Base-by-base conservation (phyloP, 2,113 vertebrate genomes). In the Chlorodrepanis virens region DNA sequence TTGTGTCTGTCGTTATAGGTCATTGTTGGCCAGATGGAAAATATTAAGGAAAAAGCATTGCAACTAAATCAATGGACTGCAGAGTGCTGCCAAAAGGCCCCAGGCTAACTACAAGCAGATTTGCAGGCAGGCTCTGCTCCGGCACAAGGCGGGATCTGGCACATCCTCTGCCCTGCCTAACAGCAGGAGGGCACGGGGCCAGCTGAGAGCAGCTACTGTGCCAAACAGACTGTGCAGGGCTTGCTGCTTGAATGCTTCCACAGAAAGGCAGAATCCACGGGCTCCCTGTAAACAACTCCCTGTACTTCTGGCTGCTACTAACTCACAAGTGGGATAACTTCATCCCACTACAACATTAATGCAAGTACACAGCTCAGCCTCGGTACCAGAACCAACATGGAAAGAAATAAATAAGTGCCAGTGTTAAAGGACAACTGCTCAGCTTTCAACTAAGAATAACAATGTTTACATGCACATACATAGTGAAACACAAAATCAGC, bases 1-100 rank as follows among this genome's bases (percentile, higher is more conserved):
- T 98, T 97, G 97, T 95, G 97, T 97, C 97, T 97, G 94, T 98
- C 97, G 98, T 98, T 98, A 98, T 95, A 97, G 97, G 97, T 98
- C 98, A 98, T 98, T 98, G 98, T 97, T 98, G 97, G 97, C 98
- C 99, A 99, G 98, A 98, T 99, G 99, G 98, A 98, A 98, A 97
- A 97, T 97, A 98, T 99, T 99, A 99, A 98, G 98, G 93, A 89
- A 97, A 97, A 97, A 97, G 97, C 97, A 98, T 90, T 97, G 98
- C 98, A 98, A 97, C 93, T 98, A 98, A 98, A 98, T 98, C 98
- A 98, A 97, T 96, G 94, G 95, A 97, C 97, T 97, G 96, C 50
- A 94, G 97, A 79, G 77, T 65, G 92, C 87, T 97, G 97, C 97
- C 97, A 96, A 97, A 96, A 96, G 95, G 97, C 96, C 97, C 96